phyloP scores from a whole-genome alignment of 2,797 vertebrate species.

The Hydrophis major region DNA sequence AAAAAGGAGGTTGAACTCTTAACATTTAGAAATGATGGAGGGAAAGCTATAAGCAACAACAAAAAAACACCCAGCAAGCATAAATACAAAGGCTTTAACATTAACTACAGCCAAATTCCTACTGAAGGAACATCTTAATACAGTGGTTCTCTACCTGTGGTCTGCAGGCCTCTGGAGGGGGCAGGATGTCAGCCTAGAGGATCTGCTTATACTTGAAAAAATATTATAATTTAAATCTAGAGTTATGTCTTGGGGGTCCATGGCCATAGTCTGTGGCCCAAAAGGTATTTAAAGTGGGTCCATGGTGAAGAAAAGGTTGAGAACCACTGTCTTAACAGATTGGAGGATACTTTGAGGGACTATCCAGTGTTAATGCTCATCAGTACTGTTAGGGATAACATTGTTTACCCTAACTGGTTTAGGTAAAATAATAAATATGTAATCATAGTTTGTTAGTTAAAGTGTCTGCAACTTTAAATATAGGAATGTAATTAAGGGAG shows the following conservation, averaged over 20 bases:
- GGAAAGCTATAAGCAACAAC: too few species aligned
- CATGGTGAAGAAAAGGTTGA: background rate
- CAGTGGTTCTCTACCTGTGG: background rate
- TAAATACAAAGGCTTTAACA: background rate
- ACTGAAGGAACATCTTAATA: background rate
- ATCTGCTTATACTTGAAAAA: background rate
- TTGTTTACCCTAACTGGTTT: too few species aligned
- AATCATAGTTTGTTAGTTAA: too few species aligned
- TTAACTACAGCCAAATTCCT: background rate
- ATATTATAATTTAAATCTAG: background rate
- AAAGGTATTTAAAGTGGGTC: background rate
- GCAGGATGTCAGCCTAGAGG: background rate
- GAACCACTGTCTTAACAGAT: background rate
- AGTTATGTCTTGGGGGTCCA: background rate
- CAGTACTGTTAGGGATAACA: too few species aligned
- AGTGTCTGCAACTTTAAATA: too few species aligned
- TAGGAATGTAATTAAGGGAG: too few species aligned
- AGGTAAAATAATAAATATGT: too few species aligned
- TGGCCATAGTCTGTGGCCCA: background rate
- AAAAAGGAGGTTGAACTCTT: too few species aligned
- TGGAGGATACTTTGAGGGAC: background rate
- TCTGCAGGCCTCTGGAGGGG: background rate
- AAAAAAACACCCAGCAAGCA: background rate
- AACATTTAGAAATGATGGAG: background rate
- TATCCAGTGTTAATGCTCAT: too few species aligned